Conservation (phyloP, 2,888 invertebrate species). For the Lepidochrysops patricia region DNA sequence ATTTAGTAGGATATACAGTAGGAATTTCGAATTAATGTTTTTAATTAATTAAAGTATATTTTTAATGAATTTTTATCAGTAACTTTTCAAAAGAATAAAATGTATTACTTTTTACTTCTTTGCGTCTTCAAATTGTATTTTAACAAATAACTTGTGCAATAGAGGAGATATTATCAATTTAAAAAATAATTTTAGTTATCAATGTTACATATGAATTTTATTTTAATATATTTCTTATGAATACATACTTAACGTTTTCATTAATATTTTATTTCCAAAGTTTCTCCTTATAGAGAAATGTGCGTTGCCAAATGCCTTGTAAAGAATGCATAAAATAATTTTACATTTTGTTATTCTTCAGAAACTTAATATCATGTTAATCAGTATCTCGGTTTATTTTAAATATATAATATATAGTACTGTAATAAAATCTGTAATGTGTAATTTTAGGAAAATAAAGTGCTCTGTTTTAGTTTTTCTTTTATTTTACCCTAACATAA, state of each 20-base stretch:
- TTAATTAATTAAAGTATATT: too few species aligned
- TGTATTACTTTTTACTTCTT: neutral
- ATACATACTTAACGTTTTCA: neutral
- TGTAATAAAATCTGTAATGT: slow-evolving; percentile 4
- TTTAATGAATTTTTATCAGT: neutral
- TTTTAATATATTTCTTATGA: neutral
- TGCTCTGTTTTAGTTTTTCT: slow-evolving; percentile 25
- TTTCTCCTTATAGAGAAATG: neutral
- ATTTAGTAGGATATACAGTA: too few species aligned
- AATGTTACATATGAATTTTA: neutral
- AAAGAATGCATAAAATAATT: neutral
- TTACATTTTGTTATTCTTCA: too few species aligned
- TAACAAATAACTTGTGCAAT: slow-evolving; percentile 1
- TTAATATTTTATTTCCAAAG: too few species aligned
- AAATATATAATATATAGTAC: neutral
- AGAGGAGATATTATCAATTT: neutral
- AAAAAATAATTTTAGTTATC: neutral
- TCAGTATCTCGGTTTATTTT: neutral
- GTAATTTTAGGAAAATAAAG: slow-evolving; percentile 32
- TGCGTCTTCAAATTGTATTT: neutral
- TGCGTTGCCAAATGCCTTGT: neutral
- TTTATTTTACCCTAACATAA: neutral
- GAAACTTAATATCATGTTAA: too few species aligned
- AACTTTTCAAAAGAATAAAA: neutral
- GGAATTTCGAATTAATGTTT: too few species aligned